Evolutionary conservation across 2,888 invertebrate species (phyloP).

Genomic region (Melieria crassipennis): DNA sequence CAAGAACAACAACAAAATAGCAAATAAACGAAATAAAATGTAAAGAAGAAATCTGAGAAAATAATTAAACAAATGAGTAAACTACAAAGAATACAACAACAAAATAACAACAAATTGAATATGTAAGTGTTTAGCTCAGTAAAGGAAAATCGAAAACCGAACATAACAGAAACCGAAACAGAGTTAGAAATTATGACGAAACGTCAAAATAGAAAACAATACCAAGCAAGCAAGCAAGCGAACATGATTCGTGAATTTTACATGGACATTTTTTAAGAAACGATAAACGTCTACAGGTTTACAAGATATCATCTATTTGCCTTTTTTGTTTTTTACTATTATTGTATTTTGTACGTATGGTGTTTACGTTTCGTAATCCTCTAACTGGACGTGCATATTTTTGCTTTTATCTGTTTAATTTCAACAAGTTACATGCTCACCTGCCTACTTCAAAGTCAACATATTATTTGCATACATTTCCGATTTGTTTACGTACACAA

Average conservation of each 20-base stretch:
- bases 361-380: too few relatives aligned
- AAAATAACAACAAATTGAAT: conserved; percentile 30
- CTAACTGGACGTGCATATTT: too few relatives aligned
- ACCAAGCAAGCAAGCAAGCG: background rate
- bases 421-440: too few relatives aligned
- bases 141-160: conserved; percentile 34
- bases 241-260: conserved; percentile 46
- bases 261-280: conserved; percentile 46
- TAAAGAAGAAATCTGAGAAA: conserved; percentile 38
- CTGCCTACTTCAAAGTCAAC: too few relatives aligned
- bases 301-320: conserved; percentile 21
- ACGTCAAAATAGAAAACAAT: background rate
- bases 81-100: conserved; percentile 39
- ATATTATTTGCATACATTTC: too few relatives aligned
- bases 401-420: too few relatives aligned
- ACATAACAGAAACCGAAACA: too few relatives aligned
- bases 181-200: background rate
- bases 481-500: too few relatives aligned
- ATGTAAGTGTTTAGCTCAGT: conserved; percentile 55
- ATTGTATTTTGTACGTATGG: too few relatives aligned
- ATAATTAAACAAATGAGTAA: conserved; percentile 35
- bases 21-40: conserved; percentile 25
- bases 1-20: background rate
- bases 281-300: conserved; percentile 14
- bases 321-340: conserved; percentile 32